Evolutionary conservation across 2,888 invertebrate species (phyloP), one percentile per base, ranked within the genome.

Genomic region (Congeria kusceri): DNA sequence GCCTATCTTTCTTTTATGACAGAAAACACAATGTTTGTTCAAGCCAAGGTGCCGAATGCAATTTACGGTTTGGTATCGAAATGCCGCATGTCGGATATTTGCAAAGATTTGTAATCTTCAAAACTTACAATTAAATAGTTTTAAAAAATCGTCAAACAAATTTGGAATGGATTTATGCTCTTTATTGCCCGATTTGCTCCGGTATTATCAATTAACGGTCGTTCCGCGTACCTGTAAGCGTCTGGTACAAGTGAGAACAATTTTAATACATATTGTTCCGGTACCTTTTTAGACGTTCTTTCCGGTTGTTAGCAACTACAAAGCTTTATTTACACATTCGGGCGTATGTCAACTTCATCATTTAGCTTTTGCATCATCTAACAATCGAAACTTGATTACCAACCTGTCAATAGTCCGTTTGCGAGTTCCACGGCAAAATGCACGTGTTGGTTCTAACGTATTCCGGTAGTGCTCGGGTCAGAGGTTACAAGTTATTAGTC

Each of bases 121-220:
- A 53, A 27, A 20, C 62, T 25, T 7, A 71, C 32, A 64, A 57
- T 13, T 32, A 65, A 72, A 56, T 15, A 57, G 71, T 64, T 58
- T n/a, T 64, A 65, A 64, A 1, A 39, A 64, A 64, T 70, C 57
- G 71, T 64, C 64, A 72, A 70, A 64, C 63, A 64, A 53, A 9
- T 53, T 23, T 15, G 23, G 11, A 25, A 25, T 53, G n/a, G 9
- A 53, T 53, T 2, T 53, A 4, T 9, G 4, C 11, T 3, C 11
- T 39, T 39, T 39, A 39, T 5, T 39, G 5, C 39, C 39, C 39
- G 39, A 39, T 39, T 39, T 39, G 39, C 15, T 39, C 39, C 39
- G 39, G 39, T 39, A 1, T 11, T 39, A 39, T 39, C 3, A 39
- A 39, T 39, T 39, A 39, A 39, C 39, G 39, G 39, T 39, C 39